Evolutionary conservation across 2,113 vertebrate species (phyloP).

Genomic region (Phalacrocorax pelagicus): DNA sequence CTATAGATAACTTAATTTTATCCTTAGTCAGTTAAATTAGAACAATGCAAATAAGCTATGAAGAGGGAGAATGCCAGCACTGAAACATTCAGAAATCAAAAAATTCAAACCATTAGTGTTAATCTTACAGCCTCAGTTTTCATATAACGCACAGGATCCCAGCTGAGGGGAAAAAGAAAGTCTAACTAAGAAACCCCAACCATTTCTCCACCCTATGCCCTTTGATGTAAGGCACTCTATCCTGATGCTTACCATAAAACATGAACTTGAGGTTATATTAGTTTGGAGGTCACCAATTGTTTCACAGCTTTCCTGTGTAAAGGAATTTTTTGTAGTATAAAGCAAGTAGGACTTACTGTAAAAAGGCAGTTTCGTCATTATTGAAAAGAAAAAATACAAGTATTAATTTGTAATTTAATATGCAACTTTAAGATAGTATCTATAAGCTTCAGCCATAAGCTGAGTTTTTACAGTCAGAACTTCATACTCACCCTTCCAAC

Average conservation of each 20-base stretch:
- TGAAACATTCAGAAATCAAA: not conserved
- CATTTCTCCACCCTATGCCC: not conserved
- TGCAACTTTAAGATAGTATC: not conserved
- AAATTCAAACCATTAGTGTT: not conserved
- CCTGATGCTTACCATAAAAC: not conserved
- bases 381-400: not conserved
- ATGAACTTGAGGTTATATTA: not conserved
- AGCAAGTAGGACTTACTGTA: not conserved
- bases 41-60: not conserved
- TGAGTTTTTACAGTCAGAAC: not conserved
- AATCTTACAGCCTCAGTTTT: not conserved
- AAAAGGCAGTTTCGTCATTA: not conserved
- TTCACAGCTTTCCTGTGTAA: not conserved
- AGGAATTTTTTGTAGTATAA: not conserved
- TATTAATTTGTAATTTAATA: not conserved
- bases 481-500: not conserved
- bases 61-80: not conserved
- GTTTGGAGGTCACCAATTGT: not conserved
- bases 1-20: not conserved
- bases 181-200: not conserved
- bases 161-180: rapidly evolving
- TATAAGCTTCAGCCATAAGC: not conserved
- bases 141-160: not conserved
- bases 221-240: not conserved
- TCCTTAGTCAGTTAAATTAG: not conserved